Evolutionary conservation across 2,797 vertebrate genomes (phyloP), one percentile per base, ranked within the genome.

Genomic region (Echiichthys vipera): DNA sequence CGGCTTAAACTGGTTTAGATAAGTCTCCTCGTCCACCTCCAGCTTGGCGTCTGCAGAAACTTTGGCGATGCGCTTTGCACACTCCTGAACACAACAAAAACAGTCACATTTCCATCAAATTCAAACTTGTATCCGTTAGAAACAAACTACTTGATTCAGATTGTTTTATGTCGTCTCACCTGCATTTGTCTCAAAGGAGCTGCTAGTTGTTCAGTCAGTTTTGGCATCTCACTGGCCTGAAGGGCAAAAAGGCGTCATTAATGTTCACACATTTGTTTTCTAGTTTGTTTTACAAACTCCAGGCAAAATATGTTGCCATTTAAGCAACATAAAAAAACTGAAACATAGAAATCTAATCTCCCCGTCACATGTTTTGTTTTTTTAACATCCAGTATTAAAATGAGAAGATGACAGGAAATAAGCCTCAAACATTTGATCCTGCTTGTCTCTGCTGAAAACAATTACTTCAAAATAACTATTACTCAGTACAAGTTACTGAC

Each of bases 171-270:
- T 25, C 0, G 13, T n/a, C 80, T 81, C 94, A 99, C 98, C 96
- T 99, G 98, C 98, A 99, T 99, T 80, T 99, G 97, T 54, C 97
- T 95, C 67, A 99, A 94, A 0, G 98, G 98, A 45, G 96, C 97
- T 1, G 97, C 98, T 25, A 99, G 89, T 18, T 98, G 97, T 78
- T 99, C 98, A 0, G 98, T 99, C 80, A 99, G 81, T 74, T 98
- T 99, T 10, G 98, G 98, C 96, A 99, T 97, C 94, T 99, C 97
- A 29, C 91, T 97, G 57, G 97, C 97, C 98, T 99, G 86, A 3
- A 86, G 45, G 29, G 37, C 2, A 62, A 42, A 76, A 53, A 3
- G 0, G 55, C 53, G 8, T 42, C 22, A 55, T 59, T 49, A 39
- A 25, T 10, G 13, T 3, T 39, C 10, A 46, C 50, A 61, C 7